Evolutionary conservation across 2,113 vertebrate species (phyloP).

Genomic region (Nibea coibor): DNA sequence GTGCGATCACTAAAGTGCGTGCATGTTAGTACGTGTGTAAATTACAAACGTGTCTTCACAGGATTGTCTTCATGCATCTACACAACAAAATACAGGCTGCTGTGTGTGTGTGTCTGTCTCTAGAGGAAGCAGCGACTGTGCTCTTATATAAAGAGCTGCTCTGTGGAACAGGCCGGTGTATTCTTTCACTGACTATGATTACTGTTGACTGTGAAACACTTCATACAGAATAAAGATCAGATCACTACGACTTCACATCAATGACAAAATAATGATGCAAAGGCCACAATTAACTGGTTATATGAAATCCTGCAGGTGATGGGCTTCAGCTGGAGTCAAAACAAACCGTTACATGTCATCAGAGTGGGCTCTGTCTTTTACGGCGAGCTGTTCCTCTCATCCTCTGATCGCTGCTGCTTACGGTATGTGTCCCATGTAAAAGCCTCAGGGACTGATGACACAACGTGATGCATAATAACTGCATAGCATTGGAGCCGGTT

Average conservation of each 20-base stretch:
- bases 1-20: background rate
- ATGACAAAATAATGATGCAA: background rate
- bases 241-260: background rate
- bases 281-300: conserved; percentile 2
- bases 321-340: conserved; percentile 14
- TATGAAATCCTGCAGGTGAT: conserved; percentile 11
- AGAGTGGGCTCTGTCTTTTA: background rate
- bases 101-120: conserved; percentile 30
- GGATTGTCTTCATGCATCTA: background rate
- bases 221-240: conserved; percentile 13
- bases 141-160: conserved; percentile 53
- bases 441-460: too few relatives aligned
- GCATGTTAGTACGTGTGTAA: background rate
- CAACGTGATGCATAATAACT: background rate
- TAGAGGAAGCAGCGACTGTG: conserved; percentile 37
- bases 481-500: background rate
- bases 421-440: background rate
- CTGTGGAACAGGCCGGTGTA: conserved; percentile 7
- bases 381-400: background rate
- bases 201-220: conserved; percentile 14
- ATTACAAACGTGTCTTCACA: background rate
- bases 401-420: background rate
- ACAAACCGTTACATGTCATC: background rate
- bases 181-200: conserved; percentile 11
- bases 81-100: background rate